Base-by-base conservation (phyloP, 1,140 invertebrate genomes). In the Platyscapa corneri region DNA sequence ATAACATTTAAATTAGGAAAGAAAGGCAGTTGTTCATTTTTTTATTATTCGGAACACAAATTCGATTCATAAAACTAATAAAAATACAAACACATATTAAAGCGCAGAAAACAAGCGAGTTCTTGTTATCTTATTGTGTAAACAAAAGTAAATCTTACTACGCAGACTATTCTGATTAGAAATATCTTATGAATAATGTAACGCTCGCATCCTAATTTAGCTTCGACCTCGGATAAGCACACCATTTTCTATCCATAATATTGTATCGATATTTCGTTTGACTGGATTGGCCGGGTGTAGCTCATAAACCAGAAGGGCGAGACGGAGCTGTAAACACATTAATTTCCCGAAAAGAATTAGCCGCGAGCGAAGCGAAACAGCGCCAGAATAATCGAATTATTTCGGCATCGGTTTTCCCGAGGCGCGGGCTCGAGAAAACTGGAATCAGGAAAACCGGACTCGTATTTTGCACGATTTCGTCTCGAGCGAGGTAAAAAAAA, bases 341-440 rank as follows among this genome's bases (percentile, higher is more conserved):
- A 77, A n/a, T 77, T 34, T 18, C n/a, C 12, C n/a, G 10, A 32
- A 53, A 77, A 77, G 49, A 53, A 56, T 77, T 53, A 53, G 20
- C 37, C 23, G 3, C 46, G 16, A 27, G 10, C 32, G 37, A 23
- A 37, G 34, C 5, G 18, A 79, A 12, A 32, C 49, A 5, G 27
- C 27, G 34, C 37, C 10, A 20, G 32, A 27, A 27, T 46, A 65
- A 67, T 42, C 3, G n/a, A 82, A 72, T 82, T 82, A 82, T 81
- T 81, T 72, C 64, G 32, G 65, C 53, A 82, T 82, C 65, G 42
- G 79, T 77, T 42, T n/a, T 77, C 46, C n/a, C 23, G 16, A 23
- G 7, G 46, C n/a, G 1, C 8, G 46, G 27, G 46, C 3, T n/a
- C 6, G 14, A 49, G 12, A 30, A 10, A n/a, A 75, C 10, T 7